Base-by-base conservation (phyloP, 2,797 vertebrate genomes). In the Paguma larvata region DNA sequence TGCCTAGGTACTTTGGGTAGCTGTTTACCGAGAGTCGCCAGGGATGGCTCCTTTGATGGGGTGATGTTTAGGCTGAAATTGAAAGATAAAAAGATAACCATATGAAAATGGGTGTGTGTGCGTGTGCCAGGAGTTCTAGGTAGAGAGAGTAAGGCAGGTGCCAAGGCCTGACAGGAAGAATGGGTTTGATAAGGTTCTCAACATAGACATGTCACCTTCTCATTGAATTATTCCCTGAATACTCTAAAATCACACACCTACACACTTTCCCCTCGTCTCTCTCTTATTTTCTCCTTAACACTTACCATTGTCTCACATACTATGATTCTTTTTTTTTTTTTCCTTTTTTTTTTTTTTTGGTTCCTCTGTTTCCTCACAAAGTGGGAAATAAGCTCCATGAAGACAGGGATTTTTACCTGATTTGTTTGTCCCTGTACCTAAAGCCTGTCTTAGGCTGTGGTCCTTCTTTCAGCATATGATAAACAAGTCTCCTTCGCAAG, bases 301-400 rank as follows among this genome's bases (percentile, higher is more conserved):
- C 13, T 80, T 84, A n/a, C 32, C 79, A 87, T 30, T 82, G 16
- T 79, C 27, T 91, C 77, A 85, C 2, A 68, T 91, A 48, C 44
- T 90, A 0, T 94, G 75, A 86, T 38, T 38, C 38, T 38, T 38
- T 38, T 38, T 38, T 38, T 38, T 38, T 38, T 38, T 38, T 38
- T 38, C 38, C 38, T 38, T 38, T 38, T 94, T 96, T 95, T 63
- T 82, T 94, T 96, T 65, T 83, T 92, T 92, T 89, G 85, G 30
- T 62, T 95, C 89, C 23, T 79, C 53, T 87, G 0, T 80, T 15
- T 78, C 27, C 34, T 19, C 32, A 32, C 27, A 79, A 78, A 95
- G 32, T 87, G 72, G 5, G 9, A 73, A 91, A 25, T 70, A 79
- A 84, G 7, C 4, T 97, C n/a, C 8, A 79, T 65, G 34, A 79